A percentile compares a stretch with the other conserved stretches of the same genome.
Conservation (phyloP, 2,888 invertebrate genomes). For the Dynastes grantii region DNA sequence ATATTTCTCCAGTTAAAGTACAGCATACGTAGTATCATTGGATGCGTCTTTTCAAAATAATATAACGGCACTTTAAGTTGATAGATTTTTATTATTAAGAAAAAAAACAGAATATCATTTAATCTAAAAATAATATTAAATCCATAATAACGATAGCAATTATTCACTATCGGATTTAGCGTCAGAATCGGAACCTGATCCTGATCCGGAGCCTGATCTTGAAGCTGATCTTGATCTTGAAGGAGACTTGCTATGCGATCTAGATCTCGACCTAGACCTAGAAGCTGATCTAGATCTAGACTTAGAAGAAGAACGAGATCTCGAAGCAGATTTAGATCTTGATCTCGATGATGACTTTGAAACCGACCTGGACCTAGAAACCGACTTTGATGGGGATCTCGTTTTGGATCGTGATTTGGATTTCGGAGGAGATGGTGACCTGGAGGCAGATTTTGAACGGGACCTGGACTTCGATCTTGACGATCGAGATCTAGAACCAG, state of each 20-base stretch:
- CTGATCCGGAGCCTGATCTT: slow-evolving; percentile 60
- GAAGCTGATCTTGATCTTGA: slow-evolving; percentile 59
- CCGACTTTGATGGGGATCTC: slow-evolving; percentile 62
- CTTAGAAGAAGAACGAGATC: slow-evolving; percentile 61
- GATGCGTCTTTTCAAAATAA: too few relatives aligned
- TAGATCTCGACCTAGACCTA: slow-evolving; percentile 55
- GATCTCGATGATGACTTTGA: slow-evolving; percentile 62
- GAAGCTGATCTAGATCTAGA: slow-evolving; percentile 56
- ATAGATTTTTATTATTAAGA: too few relatives aligned
- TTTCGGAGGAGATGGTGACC: slow-evolving; percentile 62
- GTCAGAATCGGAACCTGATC: slow-evolving; percentile 64
- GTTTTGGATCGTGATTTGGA: slow-evolving; percentile 57
- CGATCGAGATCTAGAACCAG: slow-evolving; percentile 63
- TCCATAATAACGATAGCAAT: neutral
- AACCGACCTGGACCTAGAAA: slow-evolving; percentile 63
- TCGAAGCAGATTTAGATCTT: slow-evolving; percentile 58
- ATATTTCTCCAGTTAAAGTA: too few relatives aligned
- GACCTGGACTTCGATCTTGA: slow-evolving; percentile 61
- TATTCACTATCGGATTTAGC: slow-evolving; percentile 57
- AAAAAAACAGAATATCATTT: too few relatives aligned
- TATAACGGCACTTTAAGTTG: too few relatives aligned
- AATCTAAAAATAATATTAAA: too few relatives aligned
- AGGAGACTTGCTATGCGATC: slow-evolving; percentile 61
- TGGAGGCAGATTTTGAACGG: slow-evolving; percentile 61
- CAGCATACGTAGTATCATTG: too few relatives aligned